These are phyloP conservation scores for Halocynthia roretzi DNA, from an alignment of 23 tunicate species.

Conservation along the genomic window DNA sequence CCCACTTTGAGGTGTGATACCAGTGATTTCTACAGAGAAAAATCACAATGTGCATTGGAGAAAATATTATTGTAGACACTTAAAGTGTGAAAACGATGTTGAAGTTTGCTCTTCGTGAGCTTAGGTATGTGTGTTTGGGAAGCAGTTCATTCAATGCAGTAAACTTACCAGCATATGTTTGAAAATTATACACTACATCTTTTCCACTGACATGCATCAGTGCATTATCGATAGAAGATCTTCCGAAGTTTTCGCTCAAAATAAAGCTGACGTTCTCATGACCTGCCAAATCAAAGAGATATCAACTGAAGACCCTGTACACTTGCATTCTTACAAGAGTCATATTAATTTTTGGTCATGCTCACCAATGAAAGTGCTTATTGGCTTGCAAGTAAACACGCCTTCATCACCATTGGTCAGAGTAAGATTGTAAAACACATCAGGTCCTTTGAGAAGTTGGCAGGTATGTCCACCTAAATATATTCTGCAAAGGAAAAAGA, in stretches of 20 bases:
- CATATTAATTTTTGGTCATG: background rate
- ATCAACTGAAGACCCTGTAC: no score
- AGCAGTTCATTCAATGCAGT: background rate
- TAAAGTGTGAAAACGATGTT: no score
- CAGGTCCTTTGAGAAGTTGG: constrained; percentile 15
- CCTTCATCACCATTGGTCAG: constrained; percentile 12
- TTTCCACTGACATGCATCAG: constrained; percentile 21
- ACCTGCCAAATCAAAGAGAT: constrained; percentile 10
- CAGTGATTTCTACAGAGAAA: constrained; percentile 1
- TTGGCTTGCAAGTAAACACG: constrained; percentile 25
- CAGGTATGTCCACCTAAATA: constrained; percentile 15
- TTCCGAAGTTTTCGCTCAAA: constrained; percentile 25
- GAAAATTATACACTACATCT: constrained; percentile 27
- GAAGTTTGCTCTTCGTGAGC: no score
- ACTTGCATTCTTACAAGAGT: no score
- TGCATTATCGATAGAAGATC: background rate
- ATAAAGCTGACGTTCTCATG: constrained; percentile 23
- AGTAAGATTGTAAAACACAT: constrained; percentile 10
- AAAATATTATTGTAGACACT: no score
- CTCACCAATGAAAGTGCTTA: constrained; percentile 28
- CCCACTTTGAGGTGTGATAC: constrained; percentile 21
- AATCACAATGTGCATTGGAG: no score
- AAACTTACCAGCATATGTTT: constrained; percentile 36
- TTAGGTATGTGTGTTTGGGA: no score
- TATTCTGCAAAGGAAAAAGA: background rate